Conservation (phyloP, 1,140 invertebrate species). For the Orchestia grillus region DNA sequence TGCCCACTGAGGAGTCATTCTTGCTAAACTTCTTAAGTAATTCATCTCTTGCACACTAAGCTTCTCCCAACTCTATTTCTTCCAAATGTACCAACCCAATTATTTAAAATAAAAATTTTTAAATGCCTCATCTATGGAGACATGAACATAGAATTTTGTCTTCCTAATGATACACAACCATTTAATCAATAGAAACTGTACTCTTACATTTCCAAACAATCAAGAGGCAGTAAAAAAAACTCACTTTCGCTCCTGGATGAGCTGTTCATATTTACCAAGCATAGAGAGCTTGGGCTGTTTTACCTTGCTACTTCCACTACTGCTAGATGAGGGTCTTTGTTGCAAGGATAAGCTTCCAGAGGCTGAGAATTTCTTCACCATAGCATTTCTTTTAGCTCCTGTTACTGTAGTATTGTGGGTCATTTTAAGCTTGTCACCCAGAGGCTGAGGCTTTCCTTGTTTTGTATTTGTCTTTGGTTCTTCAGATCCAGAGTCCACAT, state of each 20-base stretch:
- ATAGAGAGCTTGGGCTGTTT: background rate
- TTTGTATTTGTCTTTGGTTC: background rate
- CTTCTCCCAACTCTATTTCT: no score
- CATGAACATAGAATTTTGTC: background rate
- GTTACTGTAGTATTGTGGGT: no score
- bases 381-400: background rate
- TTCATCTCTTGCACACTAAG: no score
- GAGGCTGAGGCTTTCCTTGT: background rate
- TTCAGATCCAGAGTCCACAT: background rate
- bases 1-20: no score
- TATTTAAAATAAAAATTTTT: background rate
- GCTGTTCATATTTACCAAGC: background rate
- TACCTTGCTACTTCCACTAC: background rate
- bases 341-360: background rate
- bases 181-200: background rate
- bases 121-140: background rate
- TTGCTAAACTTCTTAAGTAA: no score
- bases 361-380: background rate
- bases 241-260: slow-evolving; percentile 22
- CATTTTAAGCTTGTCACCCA: background rate
- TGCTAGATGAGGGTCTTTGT: background rate
- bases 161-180: background rate
- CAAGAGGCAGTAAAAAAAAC: background rate
- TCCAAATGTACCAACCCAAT: no score
- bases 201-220: background rate